Evolutionary conservation across 2,888 invertebrate genomes (phyloP), one percentile per base, ranked within the genome.

Genomic region (Trissolcus japonicus): DNA sequence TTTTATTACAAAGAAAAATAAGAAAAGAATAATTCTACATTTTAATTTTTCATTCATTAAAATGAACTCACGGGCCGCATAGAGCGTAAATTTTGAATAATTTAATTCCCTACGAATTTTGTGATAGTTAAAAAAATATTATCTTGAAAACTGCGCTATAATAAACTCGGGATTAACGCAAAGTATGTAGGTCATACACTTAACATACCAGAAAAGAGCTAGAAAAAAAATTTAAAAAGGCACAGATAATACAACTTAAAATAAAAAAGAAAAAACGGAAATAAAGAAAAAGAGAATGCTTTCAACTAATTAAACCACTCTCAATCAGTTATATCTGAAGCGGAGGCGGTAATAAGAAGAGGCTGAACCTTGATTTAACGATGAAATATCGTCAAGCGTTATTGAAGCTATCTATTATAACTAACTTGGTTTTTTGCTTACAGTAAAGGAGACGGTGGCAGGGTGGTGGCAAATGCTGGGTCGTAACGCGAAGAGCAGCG

Each of bases 371-470:
- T 2, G 35, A 35, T 35, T 35, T 29, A 0, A 1, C 35, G 11
- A 35, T n/a, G 46, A 46, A 46, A 46, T 46, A 14, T 46, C 16
- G 46, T 16, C 6, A 46, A 16, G n/a, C n/a, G 46, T 14, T 16
- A 16, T 46, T 16, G 46, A 14, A 16, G 46, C 14, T 46, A 46
- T 46, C 4, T 11, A 14, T 46, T 46, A 14, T 16, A 14, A 17
- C 51, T 63, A 57, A 53, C 53, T 40, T 14, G 16, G 53, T 13
- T 66, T 59, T 74, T 29, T 72, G 78, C 76, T 91, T 91, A 46
- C 89, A 92, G 91, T 91, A 91, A 91, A 91, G 91, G 91, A 91
- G 90, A 91, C 90, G 90, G 91, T 91, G 91, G 91, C 90, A 90
- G 89, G 89, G 89, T 87, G 88, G 86, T 86, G 86, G 87, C 86